Conservation (phyloP, 2,797 vertebrate genomes). For the Pantherophis vulpinus region DNA sequence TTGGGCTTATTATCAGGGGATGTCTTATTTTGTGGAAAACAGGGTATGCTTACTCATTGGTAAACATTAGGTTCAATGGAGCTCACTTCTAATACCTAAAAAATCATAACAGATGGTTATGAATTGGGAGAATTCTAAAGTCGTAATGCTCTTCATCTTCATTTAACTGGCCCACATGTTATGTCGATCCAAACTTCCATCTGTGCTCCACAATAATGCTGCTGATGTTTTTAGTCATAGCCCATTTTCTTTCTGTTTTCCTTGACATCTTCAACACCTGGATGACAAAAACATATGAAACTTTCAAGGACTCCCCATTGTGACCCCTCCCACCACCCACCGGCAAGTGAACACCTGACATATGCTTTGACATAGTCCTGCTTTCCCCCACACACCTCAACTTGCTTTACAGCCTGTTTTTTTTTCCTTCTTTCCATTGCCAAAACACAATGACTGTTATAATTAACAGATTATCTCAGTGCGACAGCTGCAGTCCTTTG, state of each 20-base stretch:
- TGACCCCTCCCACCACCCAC: slow-evolving; percentile 29
- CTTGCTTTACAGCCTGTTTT: slow-evolving; percentile 66
- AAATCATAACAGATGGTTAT: neutral
- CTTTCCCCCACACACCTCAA: slow-evolving; percentile 55
- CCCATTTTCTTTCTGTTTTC: neutral
- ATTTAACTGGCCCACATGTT: neutral
- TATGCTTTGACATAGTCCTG: slow-evolving; percentile 56
- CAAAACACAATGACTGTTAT: slow-evolving; percentile 80
- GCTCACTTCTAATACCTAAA: neutral
- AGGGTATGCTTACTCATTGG: neutral
- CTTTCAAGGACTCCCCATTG: slow-evolving; percentile 45
- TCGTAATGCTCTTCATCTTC: neutral
- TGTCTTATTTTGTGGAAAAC: no score
- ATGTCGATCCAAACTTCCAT: neutral
- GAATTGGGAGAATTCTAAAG: neutral
- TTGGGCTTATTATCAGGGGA: no score
- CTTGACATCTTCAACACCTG: slow-evolving; percentile 29
- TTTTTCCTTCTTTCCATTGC: slow-evolving; percentile 64
- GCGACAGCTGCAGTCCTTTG: slow-evolving; percentile 81
- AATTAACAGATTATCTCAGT: slow-evolving; percentile 84
- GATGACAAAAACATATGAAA: slow-evolving; percentile 48
- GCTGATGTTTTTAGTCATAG: neutral
- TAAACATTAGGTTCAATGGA: neutral
- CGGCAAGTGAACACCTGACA: slow-evolving; percentile 53
- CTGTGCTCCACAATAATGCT: neutral